phyloP scores from a whole-genome alignment of 2,888 invertebrate genomes.

The Bedellia somnulentella region DNA sequence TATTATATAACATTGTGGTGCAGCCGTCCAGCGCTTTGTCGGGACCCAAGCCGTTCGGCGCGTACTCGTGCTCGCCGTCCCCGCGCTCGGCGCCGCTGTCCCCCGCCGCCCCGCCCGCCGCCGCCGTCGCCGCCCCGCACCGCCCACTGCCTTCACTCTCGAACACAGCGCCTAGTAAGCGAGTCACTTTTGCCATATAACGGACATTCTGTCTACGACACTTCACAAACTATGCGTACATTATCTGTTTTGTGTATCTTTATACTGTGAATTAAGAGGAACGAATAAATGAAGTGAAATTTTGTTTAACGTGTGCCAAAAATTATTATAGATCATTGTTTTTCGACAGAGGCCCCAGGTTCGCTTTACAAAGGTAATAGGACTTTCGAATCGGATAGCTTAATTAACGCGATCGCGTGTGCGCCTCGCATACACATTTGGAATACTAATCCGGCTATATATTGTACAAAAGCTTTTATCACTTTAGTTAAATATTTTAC shows the following conservation, averaged over 20 bases:
- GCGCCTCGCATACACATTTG: too few relatives aligned
- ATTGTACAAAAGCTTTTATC: too few relatives aligned
- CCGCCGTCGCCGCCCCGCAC: slow-evolving; percentile 14
- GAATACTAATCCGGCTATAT: too few relatives aligned
- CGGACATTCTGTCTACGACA: background rate
- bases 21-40: slow-evolving; percentile 57
- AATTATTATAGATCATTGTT: too few relatives aligned
- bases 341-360: too few relatives aligned
- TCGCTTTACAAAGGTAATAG: too few relatives aligned
- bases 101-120: slow-evolving; percentile 36
- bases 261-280: background rate
- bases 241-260: background rate
- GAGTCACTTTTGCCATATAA: slow-evolving; percentile 53
- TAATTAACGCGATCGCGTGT: too few relatives aligned
- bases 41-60: slow-evolving; percentile 64
- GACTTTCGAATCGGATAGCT: too few relatives aligned
- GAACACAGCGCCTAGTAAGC: slow-evolving; percentile 45
- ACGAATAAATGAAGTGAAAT: too few relatives aligned
- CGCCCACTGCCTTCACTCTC: slow-evolving; percentile 13
- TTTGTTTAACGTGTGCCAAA: too few relatives aligned
- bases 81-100: slow-evolving; percentile 54
- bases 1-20: too few relatives aligned
- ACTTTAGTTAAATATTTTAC: too few relatives aligned
- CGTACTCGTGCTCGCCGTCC: slow-evolving; percentile 49
- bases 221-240: background rate